Conservation (phyloP, 2,888 invertebrate species). For the Nesidiocoris tenuis region DNA sequence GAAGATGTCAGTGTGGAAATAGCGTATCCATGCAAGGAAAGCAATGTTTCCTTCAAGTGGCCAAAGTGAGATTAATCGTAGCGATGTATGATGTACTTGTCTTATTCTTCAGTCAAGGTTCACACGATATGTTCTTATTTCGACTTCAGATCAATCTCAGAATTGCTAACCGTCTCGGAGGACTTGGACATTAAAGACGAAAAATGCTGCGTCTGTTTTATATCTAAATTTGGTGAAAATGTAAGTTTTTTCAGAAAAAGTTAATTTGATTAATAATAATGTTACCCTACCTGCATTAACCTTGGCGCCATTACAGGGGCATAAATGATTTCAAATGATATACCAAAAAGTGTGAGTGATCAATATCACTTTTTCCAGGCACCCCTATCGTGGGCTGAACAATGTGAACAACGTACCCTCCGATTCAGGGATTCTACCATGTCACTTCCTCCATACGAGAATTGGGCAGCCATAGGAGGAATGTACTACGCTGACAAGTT, state of each 20-base stretch:
- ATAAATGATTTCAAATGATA: no score
- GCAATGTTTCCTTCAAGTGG: conserved; percentile 2
- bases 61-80: conserved; percentile 17
- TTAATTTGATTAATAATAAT: no score
- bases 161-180: conserved; percentile 26
- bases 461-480: conserved; percentile 33
- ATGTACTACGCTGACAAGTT: conserved; percentile 22
- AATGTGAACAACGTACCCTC: conserved; percentile 3
- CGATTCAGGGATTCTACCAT: conserved; percentile 12
- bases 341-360: no score
- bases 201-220: conserved; percentile 34
- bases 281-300: no score
- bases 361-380: conserved; percentile 16
- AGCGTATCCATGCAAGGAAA: conserved; percentile 1
- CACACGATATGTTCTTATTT: neutral
- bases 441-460: conserved; percentile 20
- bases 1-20: conserved; percentile 19
- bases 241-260: conserved; percentile 18
- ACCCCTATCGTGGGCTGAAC: conserved; percentile 13
- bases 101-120: no score
- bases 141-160: conserved; percentile 9
- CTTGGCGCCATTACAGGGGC: no score
- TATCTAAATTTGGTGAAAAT: conserved; percentile 22
- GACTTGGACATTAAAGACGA: conserved; percentile 39
- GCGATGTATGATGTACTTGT: no score